Conservation (phyloP, 2,888 invertebrate species). For the Clusia tigrina region DNA sequence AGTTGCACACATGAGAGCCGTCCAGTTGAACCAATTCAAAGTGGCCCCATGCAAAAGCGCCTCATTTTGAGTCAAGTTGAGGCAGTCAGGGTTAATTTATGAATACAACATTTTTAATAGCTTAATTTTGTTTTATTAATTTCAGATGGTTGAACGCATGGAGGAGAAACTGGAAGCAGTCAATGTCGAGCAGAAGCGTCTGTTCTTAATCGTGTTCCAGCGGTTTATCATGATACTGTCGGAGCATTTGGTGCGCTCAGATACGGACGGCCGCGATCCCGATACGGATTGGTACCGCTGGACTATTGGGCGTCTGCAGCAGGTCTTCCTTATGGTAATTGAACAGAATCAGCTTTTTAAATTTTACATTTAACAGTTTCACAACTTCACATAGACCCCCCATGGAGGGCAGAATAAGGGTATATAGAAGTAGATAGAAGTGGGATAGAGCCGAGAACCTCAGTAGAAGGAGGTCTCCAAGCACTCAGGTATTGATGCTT, state of each 20-base stretch:
- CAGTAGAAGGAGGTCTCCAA: too few relatives aligned
- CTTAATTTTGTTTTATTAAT: not conserved
- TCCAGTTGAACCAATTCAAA: not conserved
- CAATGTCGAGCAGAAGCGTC: conserved; percentile 94
- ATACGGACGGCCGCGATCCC: conserved; percentile 91
- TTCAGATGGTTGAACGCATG: conserved; percentile 89
- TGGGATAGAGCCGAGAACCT: too few relatives aligned
- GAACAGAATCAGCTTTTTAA: too few relatives aligned
- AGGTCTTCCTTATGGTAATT: conserved; percentile 90
- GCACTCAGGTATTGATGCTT: too few relatives aligned
- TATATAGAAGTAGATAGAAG: too few relatives aligned
- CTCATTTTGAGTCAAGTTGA: not conserved
- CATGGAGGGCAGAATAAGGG: too few relatives aligned
- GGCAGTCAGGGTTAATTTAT: not conserved
- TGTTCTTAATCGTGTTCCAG: conserved; percentile 97
- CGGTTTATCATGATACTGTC: conserved; percentile 97
- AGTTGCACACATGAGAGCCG: not conserved
- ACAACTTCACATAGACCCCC: too few relatives aligned
- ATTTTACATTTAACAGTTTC: too few relatives aligned
- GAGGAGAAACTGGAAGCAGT: conserved; percentile 94
- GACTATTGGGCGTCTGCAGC: conserved; percentile 92
- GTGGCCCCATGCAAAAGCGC: not conserved
- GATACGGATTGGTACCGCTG: conserved; percentile 96
- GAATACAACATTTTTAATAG: not conserved
- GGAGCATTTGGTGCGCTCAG: conserved; percentile 92